Percentiles rank a stretch among this genome's conserved stretches.
Conservation (phyloP, 1,140 invertebrate genomes). For the Drosophila guanche region DNA sequence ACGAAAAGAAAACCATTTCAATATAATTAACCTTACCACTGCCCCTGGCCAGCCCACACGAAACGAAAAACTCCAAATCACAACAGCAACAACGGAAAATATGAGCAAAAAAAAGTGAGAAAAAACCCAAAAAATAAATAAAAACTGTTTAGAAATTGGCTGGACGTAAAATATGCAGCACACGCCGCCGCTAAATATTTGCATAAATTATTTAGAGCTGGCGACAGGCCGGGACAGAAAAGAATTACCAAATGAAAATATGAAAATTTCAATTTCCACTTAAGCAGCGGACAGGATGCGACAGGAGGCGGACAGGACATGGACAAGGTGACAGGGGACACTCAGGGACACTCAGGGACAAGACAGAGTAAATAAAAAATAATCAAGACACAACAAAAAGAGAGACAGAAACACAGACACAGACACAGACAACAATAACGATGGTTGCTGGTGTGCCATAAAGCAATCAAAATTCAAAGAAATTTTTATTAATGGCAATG, state of each 20-base stretch:
- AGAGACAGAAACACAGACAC: slow-evolving; percentile 36
- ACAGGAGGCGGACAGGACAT: slow-evolving; percentile 26
- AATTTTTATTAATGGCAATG: slow-evolving; percentile 82
- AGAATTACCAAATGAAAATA: slow-evolving; percentile 72
- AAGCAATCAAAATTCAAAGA: slow-evolving; percentile 82
- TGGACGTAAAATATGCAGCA: slow-evolving; percentile 54
- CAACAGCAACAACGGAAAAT: background rate
- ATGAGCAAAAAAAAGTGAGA: background rate
- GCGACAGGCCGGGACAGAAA: slow-evolving; percentile 45
- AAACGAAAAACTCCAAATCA: slow-evolving; percentile 1
- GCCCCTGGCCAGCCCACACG: too few relatives aligned
- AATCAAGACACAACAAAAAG: slow-evolving; percentile 50
- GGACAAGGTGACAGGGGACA: slow-evolving; percentile 31
- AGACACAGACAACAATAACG: slow-evolving; percentile 60
- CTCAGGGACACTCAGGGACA: slow-evolving; percentile 32
- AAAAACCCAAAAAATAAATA: slow-evolving; percentile 7
- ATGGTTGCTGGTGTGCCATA: slow-evolving; percentile 41
- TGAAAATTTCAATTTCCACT: slow-evolving; percentile 82
- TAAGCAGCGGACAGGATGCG: slow-evolving; percentile 48
- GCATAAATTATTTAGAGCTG: slow-evolving; percentile 72
- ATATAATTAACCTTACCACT: too few relatives aligned
- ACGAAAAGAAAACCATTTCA: too few relatives aligned
- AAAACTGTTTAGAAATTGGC: slow-evolving; percentile 48
- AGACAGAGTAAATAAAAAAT: slow-evolving; percentile 76
- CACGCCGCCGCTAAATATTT: slow-evolving; percentile 68